phyloP scores from a whole-genome alignment of 2,797 vertebrate species.

The Sphenodon punctatus region DNA sequence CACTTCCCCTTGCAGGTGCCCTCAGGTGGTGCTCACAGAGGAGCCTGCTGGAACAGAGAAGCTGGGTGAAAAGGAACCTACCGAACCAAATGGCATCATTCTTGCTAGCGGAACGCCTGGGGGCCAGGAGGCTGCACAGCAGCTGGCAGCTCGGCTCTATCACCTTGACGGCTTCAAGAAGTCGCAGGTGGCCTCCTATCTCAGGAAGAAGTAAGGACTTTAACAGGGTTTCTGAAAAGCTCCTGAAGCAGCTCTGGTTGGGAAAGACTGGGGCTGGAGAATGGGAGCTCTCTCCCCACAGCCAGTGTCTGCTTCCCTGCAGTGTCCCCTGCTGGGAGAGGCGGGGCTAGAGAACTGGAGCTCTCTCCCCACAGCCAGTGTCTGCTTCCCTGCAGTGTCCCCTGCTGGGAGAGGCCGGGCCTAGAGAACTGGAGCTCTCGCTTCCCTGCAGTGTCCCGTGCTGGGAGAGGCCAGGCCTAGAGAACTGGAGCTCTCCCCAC shows the following conservation, averaged over 20 bases:
- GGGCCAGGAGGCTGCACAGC: conserved; percentile 71
- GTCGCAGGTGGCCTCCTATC: conserved; percentile 86
- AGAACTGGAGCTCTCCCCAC: too few relatives aligned
- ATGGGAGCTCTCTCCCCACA: neutral
- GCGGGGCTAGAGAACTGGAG: too few relatives aligned
- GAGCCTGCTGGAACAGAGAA: neutral
- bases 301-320: too few relatives aligned
- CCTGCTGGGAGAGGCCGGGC: neutral
- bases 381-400: too few relatives aligned
- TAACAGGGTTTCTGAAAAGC: neutral
- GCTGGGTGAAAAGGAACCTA: neutral
- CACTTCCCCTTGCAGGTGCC: neutral
- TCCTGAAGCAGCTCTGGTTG: too few relatives aligned
- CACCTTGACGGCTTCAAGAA: conserved; percentile 83
- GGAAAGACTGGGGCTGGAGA: neutral
- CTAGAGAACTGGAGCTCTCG: too few relatives aligned
- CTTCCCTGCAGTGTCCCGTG: too few relatives aligned
- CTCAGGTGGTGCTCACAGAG: neutral
- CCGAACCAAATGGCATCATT: conserved; percentile 12
- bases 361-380: accelerated
- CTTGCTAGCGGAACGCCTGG: conserved; percentile 64
- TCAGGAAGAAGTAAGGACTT: conserved; percentile 89
- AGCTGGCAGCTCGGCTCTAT: conserved; percentile 82
- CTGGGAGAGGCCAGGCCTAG: too few relatives aligned
- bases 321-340: neutral